Evolutionary conservation across 2,888 invertebrate genomes (phyloP), one percentile per base, ranked within the genome.

Genomic region (Monopis laevigella): DNA sequence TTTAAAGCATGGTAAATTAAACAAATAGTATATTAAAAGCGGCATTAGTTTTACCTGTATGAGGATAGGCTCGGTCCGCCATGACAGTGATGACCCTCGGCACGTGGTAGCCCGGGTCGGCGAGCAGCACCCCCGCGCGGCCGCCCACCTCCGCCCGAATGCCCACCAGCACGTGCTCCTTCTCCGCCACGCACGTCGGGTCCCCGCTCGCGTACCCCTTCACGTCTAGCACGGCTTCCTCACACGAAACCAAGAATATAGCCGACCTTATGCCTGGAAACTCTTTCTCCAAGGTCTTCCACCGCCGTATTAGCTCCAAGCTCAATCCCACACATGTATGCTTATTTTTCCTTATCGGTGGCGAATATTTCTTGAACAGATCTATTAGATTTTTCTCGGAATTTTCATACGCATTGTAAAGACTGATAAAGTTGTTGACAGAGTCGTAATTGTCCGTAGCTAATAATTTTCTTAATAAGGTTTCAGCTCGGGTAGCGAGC

Each of bases 31-130:
- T n/a, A n/a, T n/a, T n/a, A n/a, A n/a, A n/a, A n/a, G n/a, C 5
- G 24, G 24, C 8, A 7, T 21, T 21, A 7, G 24, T 48, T 53
- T 59, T 51, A 84, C 92, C 91, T 45, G 95, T 94, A 56, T 96
- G 93, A 10, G 95, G 96, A 70, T 91, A 93, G 36, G 84, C 81
- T 46, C 87, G 84, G 65, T 96, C 95, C 26, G 84, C 82, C 95
- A 95, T 96, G 40, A 94, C 88, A 14, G 93, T 92, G 46, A 95
- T 86, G 43, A 91, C 89, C 46, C 93, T 83, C 29, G 91, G 89
- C 45, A 95, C 89, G 67, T 96, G 95, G 71, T 96, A 96, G 12
- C 95, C 95, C 0, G 95, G 93, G 81, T 96, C 96, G 28, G 94
- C 86, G 14, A 96, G 84, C 73, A 95, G 72, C 39, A 91, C 81